A percentile compares a stretch with the other conserved stretches of the same genome.
These are phyloP conservation scores for Gila orcuttii DNA, from an alignment of 2,113 vertebrate genomes.

Conservation along the genomic window DNA sequence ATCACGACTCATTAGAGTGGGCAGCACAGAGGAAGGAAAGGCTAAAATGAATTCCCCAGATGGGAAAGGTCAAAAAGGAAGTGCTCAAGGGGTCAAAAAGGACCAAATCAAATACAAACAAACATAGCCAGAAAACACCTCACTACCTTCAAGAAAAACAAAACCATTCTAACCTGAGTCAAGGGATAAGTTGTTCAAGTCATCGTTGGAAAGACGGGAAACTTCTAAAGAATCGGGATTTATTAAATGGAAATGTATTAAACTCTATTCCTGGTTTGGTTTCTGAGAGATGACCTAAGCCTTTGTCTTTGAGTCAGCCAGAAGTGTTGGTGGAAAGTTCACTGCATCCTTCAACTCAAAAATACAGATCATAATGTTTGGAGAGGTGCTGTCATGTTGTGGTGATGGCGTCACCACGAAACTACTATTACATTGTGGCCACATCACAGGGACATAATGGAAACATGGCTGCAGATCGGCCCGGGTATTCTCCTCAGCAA, in stretches of 20 bases:
- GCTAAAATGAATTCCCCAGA: slow-evolving; percentile 92
- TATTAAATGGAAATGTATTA: slow-evolving; percentile 26
- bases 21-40: slow-evolving; percentile 78
- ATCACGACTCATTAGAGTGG: slow-evolving; percentile 94
- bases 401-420: slow-evolving; percentile 47
- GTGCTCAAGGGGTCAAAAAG: slow-evolving; percentile 80
- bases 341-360: slow-evolving; percentile 36
- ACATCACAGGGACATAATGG: slow-evolving; percentile 53
- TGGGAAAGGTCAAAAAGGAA: slow-evolving; percentile 89
- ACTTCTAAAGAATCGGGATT: slow-evolving; percentile 7
- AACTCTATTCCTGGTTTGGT: slow-evolving; percentile 36
- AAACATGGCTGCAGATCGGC: slow-evolving; percentile 49
- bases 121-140: slow-evolving; percentile 65
- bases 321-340: slow-evolving; percentile 39
- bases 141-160: slow-evolving; percentile 62
- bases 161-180: slow-evolving; percentile 58
- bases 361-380: slow-evolving; percentile 42
- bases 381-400: slow-evolving; percentile 47
- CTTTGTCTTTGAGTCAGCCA: slow-evolving; percentile 46
- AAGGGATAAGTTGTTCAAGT: neutral
- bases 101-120: slow-evolving; percentile 72
- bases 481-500: slow-evolving; percentile 34
- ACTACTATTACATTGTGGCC: slow-evolving; percentile 53
- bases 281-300: slow-evolving; percentile 50
- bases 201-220: neutral